Percentiles rank a stretch among this genome's conserved stretches.
Conservation (phyloP, 2,888 invertebrate species). For the Drosophila stalkeri region DNA sequence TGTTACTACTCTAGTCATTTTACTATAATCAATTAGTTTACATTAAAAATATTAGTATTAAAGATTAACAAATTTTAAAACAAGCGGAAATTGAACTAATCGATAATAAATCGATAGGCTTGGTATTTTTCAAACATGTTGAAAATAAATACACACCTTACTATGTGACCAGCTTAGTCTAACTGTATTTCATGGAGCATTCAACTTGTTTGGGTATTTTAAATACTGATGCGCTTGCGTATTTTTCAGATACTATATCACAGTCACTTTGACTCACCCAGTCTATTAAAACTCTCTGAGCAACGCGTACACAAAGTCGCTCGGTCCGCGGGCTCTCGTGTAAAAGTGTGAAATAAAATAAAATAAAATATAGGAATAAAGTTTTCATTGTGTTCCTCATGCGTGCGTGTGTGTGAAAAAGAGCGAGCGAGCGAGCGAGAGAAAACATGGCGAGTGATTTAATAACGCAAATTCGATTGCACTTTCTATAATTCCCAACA, state of each 20-base stretch:
- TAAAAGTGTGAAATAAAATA: conserved; percentile 29
- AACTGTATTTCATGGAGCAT: neutral
- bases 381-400: conserved; percentile 51
- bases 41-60: conserved; percentile 15
- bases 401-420: conserved; percentile 62
- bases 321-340: conserved; percentile 58
- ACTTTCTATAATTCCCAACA: conserved; percentile 57
- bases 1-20: conserved; percentile 62
- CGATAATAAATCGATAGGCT: neutral
- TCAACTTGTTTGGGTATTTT: neutral
- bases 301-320: conserved; percentile 45
- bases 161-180: conserved; percentile 3
- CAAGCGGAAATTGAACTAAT: neutral
- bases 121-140: neutral
- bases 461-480: conserved; percentile 51
- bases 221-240: neutral
- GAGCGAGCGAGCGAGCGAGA: conserved; percentile 43
- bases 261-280: conserved; percentile 15
- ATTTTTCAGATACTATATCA: neutral
- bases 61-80: conserved; percentile 5
- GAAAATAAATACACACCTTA: neutral
- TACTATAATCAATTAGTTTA: conserved; percentile 24
- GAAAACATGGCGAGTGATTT: conserved; percentile 69
- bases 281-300: conserved; percentile 61
- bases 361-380: conserved; percentile 1